Conservation (phyloP, 2,888 invertebrate species). For the Drosophila merina region DNA sequence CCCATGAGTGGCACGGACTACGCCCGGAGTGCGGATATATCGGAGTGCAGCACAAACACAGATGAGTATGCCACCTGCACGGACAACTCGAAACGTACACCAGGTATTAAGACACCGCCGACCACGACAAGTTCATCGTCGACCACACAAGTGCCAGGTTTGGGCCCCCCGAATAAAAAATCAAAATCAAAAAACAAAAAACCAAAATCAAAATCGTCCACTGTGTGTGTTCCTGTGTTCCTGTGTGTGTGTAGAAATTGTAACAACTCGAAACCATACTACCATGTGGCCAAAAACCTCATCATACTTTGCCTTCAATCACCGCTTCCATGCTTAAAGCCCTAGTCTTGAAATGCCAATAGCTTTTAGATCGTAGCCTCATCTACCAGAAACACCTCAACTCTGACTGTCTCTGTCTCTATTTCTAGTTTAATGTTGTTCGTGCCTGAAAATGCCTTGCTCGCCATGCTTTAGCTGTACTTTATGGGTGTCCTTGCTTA, state of each 20-base stretch:
- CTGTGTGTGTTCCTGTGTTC: slow-evolving; percentile 29
- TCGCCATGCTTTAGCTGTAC: slow-evolving; percentile 68
- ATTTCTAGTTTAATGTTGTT: slow-evolving; percentile 81
- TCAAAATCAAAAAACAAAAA: neutral
- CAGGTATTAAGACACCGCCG: slow-evolving; percentile 85
- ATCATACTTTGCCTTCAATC: slow-evolving; percentile 13
- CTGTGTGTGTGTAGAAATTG: slow-evolving; percentile 42
- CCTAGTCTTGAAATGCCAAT: slow-evolving; percentile 20
- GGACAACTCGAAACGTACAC: slow-evolving; percentile 88
- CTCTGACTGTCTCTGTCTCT: slow-evolving; percentile 49
- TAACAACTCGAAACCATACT: no score
- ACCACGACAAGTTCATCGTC: slow-evolving; percentile 84
- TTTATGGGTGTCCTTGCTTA: neutral
- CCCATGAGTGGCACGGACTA: slow-evolving; percentile 48
- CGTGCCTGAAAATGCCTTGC: slow-evolving; percentile 82
- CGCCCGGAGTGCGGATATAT: slow-evolving; percentile 88
- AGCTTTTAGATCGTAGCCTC: slow-evolving; percentile 32
- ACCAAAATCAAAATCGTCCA: slow-evolving; percentile 24
- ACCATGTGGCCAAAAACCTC: slow-evolving; percentile 29
- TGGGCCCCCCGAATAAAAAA: slow-evolving; percentile 59
- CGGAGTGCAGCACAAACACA: slow-evolving; percentile 93
- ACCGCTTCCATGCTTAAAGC: slow-evolving; percentile 42
- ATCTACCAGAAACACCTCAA: slow-evolving; percentile 19
- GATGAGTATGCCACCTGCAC: slow-evolving; percentile 96
- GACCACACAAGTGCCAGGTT: slow-evolving; percentile 85